Evolutionary conservation across 1,140 invertebrate genomes (phyloP), one percentile per base, ranked within the genome.

Genomic region (Meloidogyne exigua): DNA sequence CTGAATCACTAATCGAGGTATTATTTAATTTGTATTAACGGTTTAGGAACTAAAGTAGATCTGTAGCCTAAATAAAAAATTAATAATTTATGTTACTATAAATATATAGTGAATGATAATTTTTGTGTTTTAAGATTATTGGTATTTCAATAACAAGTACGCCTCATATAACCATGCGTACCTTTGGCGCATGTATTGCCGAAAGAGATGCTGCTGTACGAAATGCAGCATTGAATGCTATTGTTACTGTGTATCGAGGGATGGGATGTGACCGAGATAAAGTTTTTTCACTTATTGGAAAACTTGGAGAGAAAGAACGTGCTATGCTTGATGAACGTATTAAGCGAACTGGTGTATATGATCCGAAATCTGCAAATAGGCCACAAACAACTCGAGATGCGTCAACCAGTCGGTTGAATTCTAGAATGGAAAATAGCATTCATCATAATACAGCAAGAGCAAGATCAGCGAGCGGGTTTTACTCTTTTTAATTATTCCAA

Each of bases 171-270:
- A 92, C 93, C n/a, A 87, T 98, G 1, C 95, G 95, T 87, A 93
- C 95, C 89, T 92, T 99, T 21, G 94, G 95, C 0, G 92, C 92
- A 66, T 95, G 96, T 86, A 96, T 99, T 83, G 92, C 93, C 1
- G 95, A 99, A 89, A 89, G 95, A 42, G 96, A 99, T 88, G 97
- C 95, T 89, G 92, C 92, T n/a, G 96, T 98, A 63, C 90, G 96
- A 71, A 96, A 93, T 88, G 95, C 95, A 13, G 95, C 96, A 1
- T 89, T 98, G 2, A 98, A 98, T 89, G 94, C 93, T 82, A 91
- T 96, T 65, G 93, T 96, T 18, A 91, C 93, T 82, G 95, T 93
- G 0, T 97, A 94, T 88, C 92, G 92, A 87, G 90, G 95, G 26
- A 92, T 95, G 78, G 95, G 95, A 0, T 57, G 49, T 57, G 49